Percentiles rank a stretch among this genome's conserved stretches.
Conservation (phyloP, 2,113 vertebrate species). For the Pogona vitticeps region DNA sequence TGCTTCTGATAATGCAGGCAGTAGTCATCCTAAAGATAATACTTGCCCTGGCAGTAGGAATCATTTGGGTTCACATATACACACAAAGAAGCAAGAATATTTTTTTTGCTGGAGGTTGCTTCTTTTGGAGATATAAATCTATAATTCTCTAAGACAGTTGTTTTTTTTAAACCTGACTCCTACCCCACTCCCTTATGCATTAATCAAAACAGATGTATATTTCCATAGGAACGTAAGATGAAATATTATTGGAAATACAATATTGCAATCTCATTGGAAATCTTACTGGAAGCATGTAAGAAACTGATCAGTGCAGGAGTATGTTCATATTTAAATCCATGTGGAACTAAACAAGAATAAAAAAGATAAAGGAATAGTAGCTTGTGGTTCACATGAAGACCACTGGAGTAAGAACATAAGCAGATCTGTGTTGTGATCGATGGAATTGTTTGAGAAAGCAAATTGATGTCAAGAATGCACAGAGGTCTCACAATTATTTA, state of each 20-base stretch:
- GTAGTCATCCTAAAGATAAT: too few relatives aligned
- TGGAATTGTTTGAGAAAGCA: neutral
- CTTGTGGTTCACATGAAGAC: neutral
- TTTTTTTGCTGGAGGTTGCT: neutral
- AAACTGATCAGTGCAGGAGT: neutral
- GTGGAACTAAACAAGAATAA: neutral
- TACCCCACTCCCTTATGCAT: neutral
- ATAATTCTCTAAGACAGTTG: neutral
- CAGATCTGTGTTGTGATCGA: neutral
- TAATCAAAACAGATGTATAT: neutral
- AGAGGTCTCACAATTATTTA: constrained; percentile 5
- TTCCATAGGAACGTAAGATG: neutral
- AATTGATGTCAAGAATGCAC: neutral
- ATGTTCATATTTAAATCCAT: neutral
- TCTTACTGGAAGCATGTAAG: neutral
- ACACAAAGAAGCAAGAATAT: neutral
- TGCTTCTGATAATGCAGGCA: too few relatives aligned
- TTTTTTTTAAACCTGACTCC: neutral
- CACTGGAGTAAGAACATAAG: neutral
- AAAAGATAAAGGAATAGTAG: neutral
- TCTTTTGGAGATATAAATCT: neutral
- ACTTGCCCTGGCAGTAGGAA: too few relatives aligned
- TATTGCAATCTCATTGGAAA: too few relatives aligned
- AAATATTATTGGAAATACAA: too few relatives aligned
- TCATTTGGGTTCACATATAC: too few relatives aligned